Evolutionary conservation across 2,113 vertebrate species (phyloP).

Genomic region (Paraplagusia blochii): DNA sequence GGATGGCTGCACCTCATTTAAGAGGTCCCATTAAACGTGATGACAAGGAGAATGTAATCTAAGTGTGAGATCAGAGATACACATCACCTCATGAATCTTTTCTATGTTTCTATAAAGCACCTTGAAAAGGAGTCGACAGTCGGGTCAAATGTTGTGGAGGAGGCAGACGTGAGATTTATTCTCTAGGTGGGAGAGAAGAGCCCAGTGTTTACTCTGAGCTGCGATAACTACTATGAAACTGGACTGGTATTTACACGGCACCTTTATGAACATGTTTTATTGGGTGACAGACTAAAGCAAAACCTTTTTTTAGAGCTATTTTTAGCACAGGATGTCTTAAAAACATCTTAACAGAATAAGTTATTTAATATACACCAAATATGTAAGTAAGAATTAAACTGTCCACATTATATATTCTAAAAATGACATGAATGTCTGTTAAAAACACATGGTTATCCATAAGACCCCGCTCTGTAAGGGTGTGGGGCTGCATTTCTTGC

Average conservation of each 20-base stretch:
- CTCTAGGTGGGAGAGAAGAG: conserved; percentile 30
- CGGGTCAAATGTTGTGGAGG: conserved; percentile 28
- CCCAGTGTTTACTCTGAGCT: conserved; percentile 48
- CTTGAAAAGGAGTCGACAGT: conserved; percentile 7
- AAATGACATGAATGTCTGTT: too few species aligned
- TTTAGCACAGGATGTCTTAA: too few species aligned
- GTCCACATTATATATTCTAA: too few species aligned
- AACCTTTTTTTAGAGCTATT: conserved; percentile 18
- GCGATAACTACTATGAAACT: conserved; percentile 13
- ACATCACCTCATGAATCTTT: conserved; percentile 17
- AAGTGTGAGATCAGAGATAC: conserved; percentile 8
- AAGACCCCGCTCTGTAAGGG: background rate
- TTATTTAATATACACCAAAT: too few species aligned
- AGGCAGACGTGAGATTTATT: conserved; percentile 35
- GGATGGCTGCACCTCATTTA: conserved; percentile 5
- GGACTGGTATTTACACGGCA: conserved; percentile 29
- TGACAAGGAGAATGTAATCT: background rate
- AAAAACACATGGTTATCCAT: background rate
- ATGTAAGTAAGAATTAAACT: too few species aligned
- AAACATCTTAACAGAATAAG: too few species aligned
- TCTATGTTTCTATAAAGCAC: conserved; percentile 21
- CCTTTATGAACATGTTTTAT: conserved; percentile 21
- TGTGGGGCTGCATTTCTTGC: too few species aligned
- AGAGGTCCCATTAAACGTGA: conserved; percentile 9
- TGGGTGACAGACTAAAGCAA: conserved; percentile 39